Evolutionary conservation across 2,888 invertebrate genomes (phyloP), one percentile per base, ranked within the genome.

Genomic region (Apotomis betuletana): DNA sequence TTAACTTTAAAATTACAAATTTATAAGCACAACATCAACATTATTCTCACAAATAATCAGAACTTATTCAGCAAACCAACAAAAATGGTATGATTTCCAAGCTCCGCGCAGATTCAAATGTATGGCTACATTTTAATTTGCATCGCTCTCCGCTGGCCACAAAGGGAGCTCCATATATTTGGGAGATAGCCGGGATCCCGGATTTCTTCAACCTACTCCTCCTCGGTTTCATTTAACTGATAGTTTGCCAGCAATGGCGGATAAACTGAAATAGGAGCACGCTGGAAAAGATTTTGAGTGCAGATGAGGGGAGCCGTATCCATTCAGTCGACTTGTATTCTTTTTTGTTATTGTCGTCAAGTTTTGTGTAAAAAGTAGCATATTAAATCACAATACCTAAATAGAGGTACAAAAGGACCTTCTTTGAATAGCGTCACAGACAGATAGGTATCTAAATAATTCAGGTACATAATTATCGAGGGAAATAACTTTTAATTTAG

Each of bases 121-220:
- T 44, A 57, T 36, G 36, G 10, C 27, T 57, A 44, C 54, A 10
- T 61, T 61, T 69, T 61, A 69, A 55, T 61, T 61, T 61, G 13
- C 55, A 46, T 46, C 4, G 46, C 61, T 61, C 55, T 52, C 55
- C 55, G 44, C 41, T 41, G 36, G 27, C 55, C 46, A 44, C 49
- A 55, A 61, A 69, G 61, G 61, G 3, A 49, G 36, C 13, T 55
- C 8, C 44, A 15, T 62, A 62, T 69, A 55, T 68, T 68, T 49
- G 27, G 46, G 44, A 62, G 62, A 62, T 54, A 61, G 55, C 46
- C 4, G 5, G 5, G 57, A 38, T 58, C 36, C 12, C n/a, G 27
- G 36, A 12, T 15, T 12, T 38, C 36, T 58, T 58, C 58, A 58
- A 58, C 58, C 58, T 38, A 58, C 38, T 38, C 38, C 38, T 38